Evolutionary conservation across 2,113 vertebrate species (phyloP), one percentile per base, ranked within the genome.

Genomic region (Urocynchramus pylzowi): DNA sequence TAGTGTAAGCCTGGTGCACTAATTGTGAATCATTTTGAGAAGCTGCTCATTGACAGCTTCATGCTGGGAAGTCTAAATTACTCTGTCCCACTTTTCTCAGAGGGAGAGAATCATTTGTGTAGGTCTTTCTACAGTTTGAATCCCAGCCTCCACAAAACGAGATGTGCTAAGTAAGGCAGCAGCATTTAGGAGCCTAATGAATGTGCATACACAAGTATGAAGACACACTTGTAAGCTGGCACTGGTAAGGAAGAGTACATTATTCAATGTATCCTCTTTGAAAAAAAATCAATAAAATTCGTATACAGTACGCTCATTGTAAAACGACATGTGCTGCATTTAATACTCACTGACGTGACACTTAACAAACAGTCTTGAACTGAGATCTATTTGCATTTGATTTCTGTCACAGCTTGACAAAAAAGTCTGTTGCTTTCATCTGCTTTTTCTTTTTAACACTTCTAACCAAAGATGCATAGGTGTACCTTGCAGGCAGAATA

Each of bases 281-380:
- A 95, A 97, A 97, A 95, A 96, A 97, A 97, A 97, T 98, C 95
- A 98, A 95, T 95, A 96, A 97, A 96, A 97, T 96, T 97, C 95
- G 94, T 94, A 96, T 89, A 94, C 93, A 80, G 93, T 94, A 76
- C 90, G 95, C 96, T 97, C 87, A 97, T 93, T 97, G 94, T 96
- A 97, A 97, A 97, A 95, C 33, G 71, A 97, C 96, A 96, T 85
- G 78, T 93, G 85, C 91, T 97, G 56, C 93, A 96, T 94, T 98
- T 97, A 98, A 97, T 95, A 97, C 96, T 98, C 96, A 83, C 83
- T 64, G 78, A 95, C 56, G 87, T 97, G 97, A 97, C 97, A 93
- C 92, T 98, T 96, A 97, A 96, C 97, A 98, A 98, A 98, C 94
- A 96, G 94, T 94, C 93, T 98, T 97, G 97, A 97, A 97, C 92